Base-by-base conservation (phyloP, 2,113 vertebrate genomes). In the Notothenia rossii region DNA sequence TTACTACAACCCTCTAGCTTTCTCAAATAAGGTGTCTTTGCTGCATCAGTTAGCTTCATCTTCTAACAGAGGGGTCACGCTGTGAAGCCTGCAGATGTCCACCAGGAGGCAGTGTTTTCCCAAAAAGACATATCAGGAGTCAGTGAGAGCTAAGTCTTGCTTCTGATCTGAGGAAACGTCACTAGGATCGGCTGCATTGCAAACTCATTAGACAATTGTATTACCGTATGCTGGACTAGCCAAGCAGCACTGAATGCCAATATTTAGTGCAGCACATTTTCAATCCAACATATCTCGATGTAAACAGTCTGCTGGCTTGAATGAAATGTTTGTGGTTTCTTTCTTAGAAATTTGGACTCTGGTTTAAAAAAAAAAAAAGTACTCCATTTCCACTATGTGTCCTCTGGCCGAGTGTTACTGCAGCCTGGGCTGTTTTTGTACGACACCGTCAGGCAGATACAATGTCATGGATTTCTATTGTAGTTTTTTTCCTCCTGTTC, bases 341-440 rank as follows among this genome's bases (percentile, higher is more conserved):
- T 14, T 58, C 29, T 58, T 22, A 7, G 1, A 59, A 58, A 85
- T 51, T 40, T 58, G 33, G 12, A 3, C 40, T 48, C 56, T 29
- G 12, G 8, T 22, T 46, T 14, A 61, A 29, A 50, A 53, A 29
- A 29, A 25, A 25, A 29, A 25, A 25, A 25, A 29, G 29, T 29
- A 10, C n/a, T 48, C 60, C 18, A 29, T 29, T 29, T 15, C 25
- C 40, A 14, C 71, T 48, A 1, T 2, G 25, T 54, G 56, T 79
- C 67, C 25, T 72, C 43, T 46, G 63, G 36, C 77, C 69, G 70
- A 53, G 62, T 89, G 82, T 90, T 88, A 85, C 81, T 93, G 79
- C 84, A 89, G 81, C 82, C 63, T 56, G 33, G 63, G 72, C 66
- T 66, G 79, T 58, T 87, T 85, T 87, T 88, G 80, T 90, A 88